A percentile compares a stretch with the other conserved stretches of the same genome.
These are phyloP conservation scores for Toxotes lorentzi DNA, from an alignment of 2,797 vertebrate genomes.

Conservation along the genomic window DNA sequence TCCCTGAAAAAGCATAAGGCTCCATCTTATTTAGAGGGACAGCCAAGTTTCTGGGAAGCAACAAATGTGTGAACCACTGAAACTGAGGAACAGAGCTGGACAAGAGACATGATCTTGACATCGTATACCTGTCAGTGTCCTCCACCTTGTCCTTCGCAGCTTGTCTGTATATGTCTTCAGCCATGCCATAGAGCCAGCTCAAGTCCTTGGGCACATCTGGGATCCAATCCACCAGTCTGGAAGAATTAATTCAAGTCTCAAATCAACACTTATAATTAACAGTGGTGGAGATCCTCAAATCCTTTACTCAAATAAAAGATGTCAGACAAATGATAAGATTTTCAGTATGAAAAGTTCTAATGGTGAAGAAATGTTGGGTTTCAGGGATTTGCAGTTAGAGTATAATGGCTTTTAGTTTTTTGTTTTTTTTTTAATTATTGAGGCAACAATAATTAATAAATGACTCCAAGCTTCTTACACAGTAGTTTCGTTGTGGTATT, in stretches of 20 bases:
- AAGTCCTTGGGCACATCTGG: slow-evolving; percentile 57
- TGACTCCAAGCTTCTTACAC: no score
- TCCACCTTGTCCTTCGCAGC: slow-evolving; percentile 16
- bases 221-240: slow-evolving; percentile 72
- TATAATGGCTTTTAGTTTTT: no score
- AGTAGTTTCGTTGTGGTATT: no score
- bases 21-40: neutral
- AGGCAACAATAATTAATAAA: no score
- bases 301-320: neutral
- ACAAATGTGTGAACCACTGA: neutral
- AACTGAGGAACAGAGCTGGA: neutral
- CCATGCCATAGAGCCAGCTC: slow-evolving; percentile 60
- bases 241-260: neutral
- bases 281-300: neutral
- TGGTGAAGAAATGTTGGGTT: neutral
- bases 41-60: neutral
- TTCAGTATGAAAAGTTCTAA: neutral
- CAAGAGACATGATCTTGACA: neutral
- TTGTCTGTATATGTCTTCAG: slow-evolving; percentile 51
- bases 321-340: neutral
- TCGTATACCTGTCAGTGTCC: slow-evolving; percentile 36
- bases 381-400: neutral
- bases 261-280: neutral
- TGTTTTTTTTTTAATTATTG: no score
- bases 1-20: slow-evolving; percentile 38